These are phyloP conservation scores for Bufotes viridis DNA, from an alignment of 2,797 vertebrate genomes.

Conservation along the genomic window DNA sequence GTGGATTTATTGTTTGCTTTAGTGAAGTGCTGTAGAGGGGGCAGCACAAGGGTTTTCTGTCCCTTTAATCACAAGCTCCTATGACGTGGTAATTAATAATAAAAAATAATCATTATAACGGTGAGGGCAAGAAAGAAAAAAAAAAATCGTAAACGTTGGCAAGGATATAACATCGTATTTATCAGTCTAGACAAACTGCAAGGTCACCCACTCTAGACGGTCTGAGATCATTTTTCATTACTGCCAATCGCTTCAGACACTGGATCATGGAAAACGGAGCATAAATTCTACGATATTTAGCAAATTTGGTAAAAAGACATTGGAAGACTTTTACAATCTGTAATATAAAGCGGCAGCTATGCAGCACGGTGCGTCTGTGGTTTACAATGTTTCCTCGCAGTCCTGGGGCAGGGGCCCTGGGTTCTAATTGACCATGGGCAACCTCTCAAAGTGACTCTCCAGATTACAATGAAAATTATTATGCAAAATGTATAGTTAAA, in stretches of 20 bases:
- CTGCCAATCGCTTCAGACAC: neutral
- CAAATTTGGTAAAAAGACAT: neutral
- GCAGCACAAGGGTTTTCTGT: neutral
- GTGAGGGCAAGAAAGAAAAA: neutral
- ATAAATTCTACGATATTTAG: neutral
- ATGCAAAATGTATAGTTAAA: too few relatives aligned
- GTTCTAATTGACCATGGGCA: neutral
- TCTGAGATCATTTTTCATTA: neutral
- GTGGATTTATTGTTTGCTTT: conserved; percentile 28
- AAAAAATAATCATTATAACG: neutral
- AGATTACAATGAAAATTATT: too few relatives aligned
- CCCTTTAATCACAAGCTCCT: conserved; percentile 13
- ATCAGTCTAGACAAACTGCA: conserved; percentile 15
- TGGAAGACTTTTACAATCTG: neutral
- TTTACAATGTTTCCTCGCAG: too few relatives aligned
- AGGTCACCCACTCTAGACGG: neutral
- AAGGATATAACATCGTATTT: neutral
- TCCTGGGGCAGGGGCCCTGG: neutral
- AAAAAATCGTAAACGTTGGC: neutral
- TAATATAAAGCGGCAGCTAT: too few relatives aligned
- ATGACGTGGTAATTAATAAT: neutral
- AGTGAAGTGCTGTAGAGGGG: neutral
- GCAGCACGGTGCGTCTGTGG: too few relatives aligned
- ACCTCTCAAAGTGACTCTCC: neutral
- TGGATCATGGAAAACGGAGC: neutral